Evolutionary conservation across 53 echinoderm and acorn worm species (phyloP).

Genomic region (Astropecten irregularis): DNA sequence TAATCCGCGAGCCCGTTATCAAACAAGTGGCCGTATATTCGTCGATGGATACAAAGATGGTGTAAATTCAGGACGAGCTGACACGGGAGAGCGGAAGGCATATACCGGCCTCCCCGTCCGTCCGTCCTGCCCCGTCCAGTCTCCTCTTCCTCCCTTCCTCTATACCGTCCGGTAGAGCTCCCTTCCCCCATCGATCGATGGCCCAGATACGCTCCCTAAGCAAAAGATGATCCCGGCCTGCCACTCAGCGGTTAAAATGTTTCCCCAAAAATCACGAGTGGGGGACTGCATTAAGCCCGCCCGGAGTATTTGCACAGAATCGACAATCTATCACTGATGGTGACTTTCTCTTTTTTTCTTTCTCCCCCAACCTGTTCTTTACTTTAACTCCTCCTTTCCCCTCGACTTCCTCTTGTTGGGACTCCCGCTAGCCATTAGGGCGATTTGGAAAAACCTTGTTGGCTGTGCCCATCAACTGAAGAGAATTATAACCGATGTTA

Average conservation of each 20-base stretch:
- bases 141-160: neutral
- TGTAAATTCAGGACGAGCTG: no score
- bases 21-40: no score
- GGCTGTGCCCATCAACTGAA: neutral
- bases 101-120: no score
- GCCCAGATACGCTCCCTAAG: conserved; percentile 33
- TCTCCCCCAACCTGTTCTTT: no score
- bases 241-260: conserved; percentile 51
- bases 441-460: conserved; percentile 24
- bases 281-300: conserved; percentile 41
- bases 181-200: conserved; percentile 16
- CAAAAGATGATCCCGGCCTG: conserved; percentile 48
- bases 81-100: no score
- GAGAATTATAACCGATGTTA: conserved; percentile 7
- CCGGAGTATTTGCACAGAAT: conserved; percentile 36
- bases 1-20: no score
- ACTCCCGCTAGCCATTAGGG: conserved; percentile 33
- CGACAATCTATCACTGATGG: conserved; percentile 44
- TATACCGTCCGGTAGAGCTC: neutral
- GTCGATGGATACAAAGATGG: no score
- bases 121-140: neutral
- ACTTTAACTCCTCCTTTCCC: no score
- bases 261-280: conserved; percentile 54
- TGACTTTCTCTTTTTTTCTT: conserved; percentile 13
- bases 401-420: neutral